Percentiles rank a stretch among this genome's conserved stretches.
These are phyloP conservation scores for Gambelia wislizenii DNA, from an alignment of 2,797 vertebrate genomes.

Conservation along the genomic window DNA sequence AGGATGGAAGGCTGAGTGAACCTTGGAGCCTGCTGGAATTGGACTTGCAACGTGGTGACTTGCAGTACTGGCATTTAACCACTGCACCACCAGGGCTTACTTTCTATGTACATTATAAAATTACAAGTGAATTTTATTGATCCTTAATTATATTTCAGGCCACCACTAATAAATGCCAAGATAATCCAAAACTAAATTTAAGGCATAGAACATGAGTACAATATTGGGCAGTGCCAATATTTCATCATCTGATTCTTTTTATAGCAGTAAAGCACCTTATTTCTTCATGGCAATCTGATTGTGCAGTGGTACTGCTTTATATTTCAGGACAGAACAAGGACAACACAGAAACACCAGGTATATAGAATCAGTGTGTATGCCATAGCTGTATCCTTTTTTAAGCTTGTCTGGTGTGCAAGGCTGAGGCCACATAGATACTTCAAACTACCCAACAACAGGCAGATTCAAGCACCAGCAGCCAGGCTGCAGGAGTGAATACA, in stretches of 20 bases:
- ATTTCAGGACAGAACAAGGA: not conserved
- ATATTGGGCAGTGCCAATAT: not conserved
- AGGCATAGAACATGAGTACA: not conserved
- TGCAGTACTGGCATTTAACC: too few relatives aligned
- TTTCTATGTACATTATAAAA: not conserved
- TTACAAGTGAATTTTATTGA: not conserved
- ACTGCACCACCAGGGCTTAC: too few relatives aligned
- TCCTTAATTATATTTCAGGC: not conserved
- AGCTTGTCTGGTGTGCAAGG: not conserved
- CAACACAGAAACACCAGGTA: not conserved
- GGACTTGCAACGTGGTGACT: too few relatives aligned
- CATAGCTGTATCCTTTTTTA: not conserved
- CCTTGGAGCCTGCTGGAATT: too few relatives aligned
- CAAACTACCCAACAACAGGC: not conserved
- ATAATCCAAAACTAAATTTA: constrained; percentile 6
- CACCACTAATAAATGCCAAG: constrained; percentile 1
- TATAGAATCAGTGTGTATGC: not conserved
- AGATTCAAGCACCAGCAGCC: not conserved
- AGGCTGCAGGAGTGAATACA: not conserved
- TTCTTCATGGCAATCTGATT: not conserved
- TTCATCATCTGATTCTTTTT: not conserved
- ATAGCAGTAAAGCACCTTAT: not conserved
- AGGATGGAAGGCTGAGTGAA: too few relatives aligned
- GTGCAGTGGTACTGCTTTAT: not conserved
- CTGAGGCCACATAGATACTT: not conserved